These are phyloP conservation scores for Lysandra bellargus DNA, from an alignment of 2,888 invertebrate genomes.

Conservation along the genomic window DNA sequence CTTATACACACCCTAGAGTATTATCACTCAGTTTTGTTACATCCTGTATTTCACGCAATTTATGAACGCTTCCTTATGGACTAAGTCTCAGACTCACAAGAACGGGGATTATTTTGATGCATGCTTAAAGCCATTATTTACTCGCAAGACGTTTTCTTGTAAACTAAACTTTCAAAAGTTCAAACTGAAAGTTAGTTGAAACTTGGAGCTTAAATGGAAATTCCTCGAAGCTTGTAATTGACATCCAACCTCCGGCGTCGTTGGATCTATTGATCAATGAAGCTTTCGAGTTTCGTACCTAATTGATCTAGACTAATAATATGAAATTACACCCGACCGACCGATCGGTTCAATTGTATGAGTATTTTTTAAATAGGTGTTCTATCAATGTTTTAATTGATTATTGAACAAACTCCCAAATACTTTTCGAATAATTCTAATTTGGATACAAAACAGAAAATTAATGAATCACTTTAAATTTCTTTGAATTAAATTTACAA, in stretches of 20 bases:
- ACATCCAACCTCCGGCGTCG: not conserved
- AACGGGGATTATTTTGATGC: not conserved
- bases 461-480: too few species aligned
- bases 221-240: conserved; percentile 6
- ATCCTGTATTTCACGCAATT: too few species aligned
- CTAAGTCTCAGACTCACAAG: not conserved
- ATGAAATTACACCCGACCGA: not conserved
- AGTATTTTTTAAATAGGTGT: not conserved
- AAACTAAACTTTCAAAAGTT: conserved; percentile 18
- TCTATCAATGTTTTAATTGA: too few species aligned
- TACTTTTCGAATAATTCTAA: too few species aligned
- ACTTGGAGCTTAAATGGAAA: conserved; percentile 14
- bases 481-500: too few species aligned
- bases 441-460: too few species aligned
- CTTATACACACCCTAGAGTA: too few species aligned
- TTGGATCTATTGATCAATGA: not conserved
- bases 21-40: too few species aligned
- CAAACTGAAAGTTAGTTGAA: not conserved
- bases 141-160: not conserved
- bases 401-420: too few species aligned
- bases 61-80: too few species aligned
- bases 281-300: not conserved
- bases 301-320: not conserved
- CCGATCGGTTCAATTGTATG: not conserved
- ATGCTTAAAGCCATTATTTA: not conserved